Evolutionary conservation across 2,113 vertebrate genomes (phyloP), one percentile per base, ranked within the genome.

Genomic region (Trinectes maculatus): DNA sequence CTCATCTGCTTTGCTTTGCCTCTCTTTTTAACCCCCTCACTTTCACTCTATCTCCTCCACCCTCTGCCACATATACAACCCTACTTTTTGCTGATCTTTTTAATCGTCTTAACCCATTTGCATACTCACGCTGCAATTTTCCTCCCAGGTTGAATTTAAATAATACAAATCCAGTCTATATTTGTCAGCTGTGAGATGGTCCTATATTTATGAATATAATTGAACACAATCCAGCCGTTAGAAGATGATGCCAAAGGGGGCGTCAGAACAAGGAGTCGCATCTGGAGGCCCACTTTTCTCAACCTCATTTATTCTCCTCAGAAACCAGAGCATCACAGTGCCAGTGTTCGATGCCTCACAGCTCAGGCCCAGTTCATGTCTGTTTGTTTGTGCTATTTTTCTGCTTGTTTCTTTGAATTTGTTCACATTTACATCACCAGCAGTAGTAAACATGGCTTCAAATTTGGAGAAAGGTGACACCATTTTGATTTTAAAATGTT

Each of bases 111-210:
- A 89, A 83, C 52, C 87, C 52, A 87, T 93, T 91, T 89, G 77
- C 90, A 92, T 92, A 89, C 89, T 85, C 87, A 80, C 71, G 39
- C 82, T 77, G 80, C 87, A 85, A 91, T 89, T 89, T 91, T 84
- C 84, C 83, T 91, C 85, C 88, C 89, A 91, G 89, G 87, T 91
- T 86, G 85, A 83, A 83, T 91, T 87, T 92, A 87, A 92, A 92
- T 93, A 91, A 92, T 91, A 92, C 85, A 92, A 92, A 91, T 87
- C 87, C 77, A 53, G 84, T 90, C 87, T 91, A 90, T 92, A 90
- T 92, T 89, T 91, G 89, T 91, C 85, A 87, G 82, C 80, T 75
- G 83, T 61, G 85, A 88, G 82, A 86, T 83, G 58, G 86, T 91
- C 77, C 83, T 87, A 87, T 85, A 87, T 91, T 89, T 88, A 89